Conservation (phyloP, 2,797 vertebrate genomes). For the Pangasius mekongensis region DNA sequence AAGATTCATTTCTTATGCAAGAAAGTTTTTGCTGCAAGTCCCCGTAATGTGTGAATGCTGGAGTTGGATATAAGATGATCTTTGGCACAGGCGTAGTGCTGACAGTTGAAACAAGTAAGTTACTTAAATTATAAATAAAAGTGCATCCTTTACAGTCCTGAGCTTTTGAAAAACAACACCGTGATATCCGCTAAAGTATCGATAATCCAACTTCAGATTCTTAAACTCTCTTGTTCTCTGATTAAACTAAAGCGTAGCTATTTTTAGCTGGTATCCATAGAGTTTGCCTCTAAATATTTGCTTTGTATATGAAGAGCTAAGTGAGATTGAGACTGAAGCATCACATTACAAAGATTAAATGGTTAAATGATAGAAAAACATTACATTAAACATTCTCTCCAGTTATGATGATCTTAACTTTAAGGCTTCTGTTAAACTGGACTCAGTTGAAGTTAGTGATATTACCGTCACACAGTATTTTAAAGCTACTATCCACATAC, state of each 20-base stretch:
- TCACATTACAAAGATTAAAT: neutral
- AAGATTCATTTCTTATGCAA: neutral
- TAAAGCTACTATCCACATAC: neutral
- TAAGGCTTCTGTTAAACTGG: neutral
- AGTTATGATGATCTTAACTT: neutral
- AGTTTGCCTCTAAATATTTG: neutral
- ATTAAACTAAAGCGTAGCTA: neutral
- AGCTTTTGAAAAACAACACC: neutral
- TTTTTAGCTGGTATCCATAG: neutral
- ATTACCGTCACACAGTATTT: neutral
- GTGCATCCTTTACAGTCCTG: no score
- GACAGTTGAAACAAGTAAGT: constrained; percentile 49
- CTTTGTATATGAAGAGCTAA: neutral
- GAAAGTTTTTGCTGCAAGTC: constrained; percentile 25
- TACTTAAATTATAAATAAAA: neutral
- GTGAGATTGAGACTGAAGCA: neutral
- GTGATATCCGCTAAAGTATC: constrained; percentile 37
- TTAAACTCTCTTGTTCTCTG: neutral
- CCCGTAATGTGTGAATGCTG: constrained; percentile 33
- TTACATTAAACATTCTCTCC: neutral
- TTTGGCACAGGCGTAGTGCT: constrained; percentile 36
- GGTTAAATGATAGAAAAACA: neutral
- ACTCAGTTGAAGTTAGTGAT: neutral
- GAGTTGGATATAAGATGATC: constrained; percentile 22
- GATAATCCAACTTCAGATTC: neutral